These are phyloP conservation scores for Yponomeuta plumbellus DNA, from an alignment of 2,888 invertebrate species.

Conservation along the genomic window DNA sequence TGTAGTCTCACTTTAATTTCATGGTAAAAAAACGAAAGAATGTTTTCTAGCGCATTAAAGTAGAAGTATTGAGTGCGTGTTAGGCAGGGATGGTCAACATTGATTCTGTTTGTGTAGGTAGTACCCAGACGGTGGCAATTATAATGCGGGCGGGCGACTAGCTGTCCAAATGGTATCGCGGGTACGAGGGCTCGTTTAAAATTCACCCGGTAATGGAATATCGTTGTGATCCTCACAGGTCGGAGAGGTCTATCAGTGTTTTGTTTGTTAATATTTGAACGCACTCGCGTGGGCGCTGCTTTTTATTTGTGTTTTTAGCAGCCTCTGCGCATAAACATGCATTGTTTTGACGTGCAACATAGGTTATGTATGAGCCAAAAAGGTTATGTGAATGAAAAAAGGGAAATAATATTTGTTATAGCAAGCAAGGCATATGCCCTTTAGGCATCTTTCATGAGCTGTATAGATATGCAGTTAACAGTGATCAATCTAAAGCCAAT, in stretches of 20 bases:
- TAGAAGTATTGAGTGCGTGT: neutral
- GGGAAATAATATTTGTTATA: too few relatives aligned
- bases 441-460: too few relatives aligned
- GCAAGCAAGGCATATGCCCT: too few relatives aligned
- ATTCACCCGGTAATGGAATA: conserved; percentile 70
- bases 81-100: neutral
- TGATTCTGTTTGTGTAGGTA: neutral
- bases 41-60: too few relatives aligned
- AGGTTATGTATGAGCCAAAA: neutral
- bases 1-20: too few relatives aligned
- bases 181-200: conserved; percentile 43
- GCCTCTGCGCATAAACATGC: neutral
- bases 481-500: too few relatives aligned
- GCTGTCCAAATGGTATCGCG: neutral
- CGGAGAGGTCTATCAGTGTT: conserved; percentile 61
- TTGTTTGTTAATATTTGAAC: conserved; percentile 24
- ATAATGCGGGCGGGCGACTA: neutral
- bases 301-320: neutral
- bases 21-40: too few relatives aligned
- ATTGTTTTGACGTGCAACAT: neutral
- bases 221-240: conserved; percentile 54
- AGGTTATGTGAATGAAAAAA: too few relatives aligned
- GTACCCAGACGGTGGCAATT: neutral
- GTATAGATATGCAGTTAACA: too few relatives aligned
- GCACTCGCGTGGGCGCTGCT: neutral